Conservation (phyloP, 1,140 invertebrate genomes). For the Drosophila jambulina region DNA sequence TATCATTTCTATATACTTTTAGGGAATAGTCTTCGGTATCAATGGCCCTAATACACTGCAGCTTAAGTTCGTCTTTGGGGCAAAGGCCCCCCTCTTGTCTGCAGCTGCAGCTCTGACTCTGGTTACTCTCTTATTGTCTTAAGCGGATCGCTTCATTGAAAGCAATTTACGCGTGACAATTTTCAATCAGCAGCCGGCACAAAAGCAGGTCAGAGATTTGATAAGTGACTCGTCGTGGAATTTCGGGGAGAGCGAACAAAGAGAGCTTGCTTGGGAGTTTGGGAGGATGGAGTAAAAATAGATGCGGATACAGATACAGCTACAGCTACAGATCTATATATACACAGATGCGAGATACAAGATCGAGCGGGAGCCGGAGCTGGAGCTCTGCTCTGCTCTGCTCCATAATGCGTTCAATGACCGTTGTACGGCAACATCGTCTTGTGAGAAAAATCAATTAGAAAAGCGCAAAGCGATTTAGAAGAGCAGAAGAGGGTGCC, state of each 20-base stretch:
- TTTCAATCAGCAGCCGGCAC: conserved; percentile 59
- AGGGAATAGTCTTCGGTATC: background rate
- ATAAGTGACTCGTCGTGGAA: conserved; percentile 29
- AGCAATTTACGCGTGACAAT: conserved; percentile 71
- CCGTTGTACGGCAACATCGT: conserved; percentile 43
- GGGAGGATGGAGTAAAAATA: conserved; percentile 20
- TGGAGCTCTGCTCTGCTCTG: background rate
- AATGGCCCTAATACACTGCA: conserved; percentile 3
- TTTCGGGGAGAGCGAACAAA: conserved; percentile 24
- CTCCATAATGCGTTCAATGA: conserved; percentile 78
- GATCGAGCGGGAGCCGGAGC: conserved; percentile 8
- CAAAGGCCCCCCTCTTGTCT: background rate
- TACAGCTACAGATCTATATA: conserved; percentile 1
- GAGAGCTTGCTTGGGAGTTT: conserved; percentile 1
- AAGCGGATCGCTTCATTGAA: conserved; percentile 56
- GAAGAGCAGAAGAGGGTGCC: conserved; percentile 31
- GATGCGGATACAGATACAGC: conserved; percentile 18
- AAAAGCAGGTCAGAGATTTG: conserved; percentile 50
- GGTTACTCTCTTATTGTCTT: conserved; percentile 34
- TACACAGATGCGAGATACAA: conserved; percentile 3
- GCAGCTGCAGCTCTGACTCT: background rate
- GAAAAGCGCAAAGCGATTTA: conserved; percentile 70
- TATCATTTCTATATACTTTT: background rate
- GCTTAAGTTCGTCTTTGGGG: background rate
- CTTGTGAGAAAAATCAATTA: conserved; percentile 79